Percentiles rank a stretch among this genome's conserved stretches.
Conservation (phyloP, 2,888 invertebrate species). For the Eupithecia exiguata region DNA sequence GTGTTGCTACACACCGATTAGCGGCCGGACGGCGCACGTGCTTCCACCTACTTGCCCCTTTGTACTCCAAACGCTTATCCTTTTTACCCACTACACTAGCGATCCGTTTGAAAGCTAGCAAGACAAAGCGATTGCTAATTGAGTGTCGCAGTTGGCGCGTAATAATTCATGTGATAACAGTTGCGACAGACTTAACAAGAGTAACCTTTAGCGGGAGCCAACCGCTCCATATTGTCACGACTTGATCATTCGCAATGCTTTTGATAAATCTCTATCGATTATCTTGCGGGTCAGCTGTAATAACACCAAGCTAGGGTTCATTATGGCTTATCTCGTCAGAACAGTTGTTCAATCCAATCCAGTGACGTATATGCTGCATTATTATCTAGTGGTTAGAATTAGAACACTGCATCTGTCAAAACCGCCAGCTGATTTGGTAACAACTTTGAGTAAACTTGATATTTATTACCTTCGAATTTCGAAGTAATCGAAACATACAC, state of each 20-base stretch:
- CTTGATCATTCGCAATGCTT: constrained; percentile 61
- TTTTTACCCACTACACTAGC: constrained; percentile 4
- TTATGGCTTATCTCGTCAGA: constrained; percentile 39
- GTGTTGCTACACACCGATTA: constrained; percentile 55
- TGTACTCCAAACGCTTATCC: constrained; percentile 18
- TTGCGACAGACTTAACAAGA: constrained; percentile 79
- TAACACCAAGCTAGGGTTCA: constrained; percentile 50
- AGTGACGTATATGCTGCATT: constrained; percentile 32
- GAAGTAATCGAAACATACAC: constrained; percentile 60
- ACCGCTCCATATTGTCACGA: constrained; percentile 79
- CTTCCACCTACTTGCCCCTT: constrained; percentile 40
- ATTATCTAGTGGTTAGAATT: neutral
- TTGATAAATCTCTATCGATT: constrained; percentile 74
- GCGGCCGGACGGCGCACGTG: constrained; percentile 55
- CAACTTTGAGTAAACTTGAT: constrained; percentile 72
- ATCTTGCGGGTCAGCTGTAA: constrained; percentile 63
- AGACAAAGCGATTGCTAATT: constrained; percentile 42
- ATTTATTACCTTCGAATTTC: constrained; percentile 72
- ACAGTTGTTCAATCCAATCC: constrained; percentile 38
- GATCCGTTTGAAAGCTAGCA: constrained; percentile 8
- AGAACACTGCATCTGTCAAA: constrained; percentile 65
- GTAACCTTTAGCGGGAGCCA: constrained; percentile 79
- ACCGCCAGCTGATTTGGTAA: constrained; percentile 74
- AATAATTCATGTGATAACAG: constrained; percentile 64
- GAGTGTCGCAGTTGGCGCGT: constrained; percentile 38